Base-by-base conservation (phyloP, 1,140 invertebrate genomes). In the Apocrypta bakeri region DNA sequence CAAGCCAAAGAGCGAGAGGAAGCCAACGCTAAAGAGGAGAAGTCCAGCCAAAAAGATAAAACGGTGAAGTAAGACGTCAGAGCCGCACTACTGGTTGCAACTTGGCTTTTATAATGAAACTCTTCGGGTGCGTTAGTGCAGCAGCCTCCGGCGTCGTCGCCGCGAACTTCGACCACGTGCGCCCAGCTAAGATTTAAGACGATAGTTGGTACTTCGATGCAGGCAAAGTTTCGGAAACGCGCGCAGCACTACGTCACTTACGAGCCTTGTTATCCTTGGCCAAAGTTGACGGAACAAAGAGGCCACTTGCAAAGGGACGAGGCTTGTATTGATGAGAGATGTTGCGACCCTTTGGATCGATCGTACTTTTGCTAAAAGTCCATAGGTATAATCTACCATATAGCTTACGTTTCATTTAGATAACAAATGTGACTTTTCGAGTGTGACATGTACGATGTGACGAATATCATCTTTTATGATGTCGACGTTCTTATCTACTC, bases 31-130 rank as follows among this genome's bases (percentile, higher is more conserved):
- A 29, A 29, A 56, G 48, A 56, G 48, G 17, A 56, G 48, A 56
- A 56, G 21, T 56, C 48, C 17, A 17, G 48, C 17, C 21, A 56
- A 56, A 56, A 21, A 69, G 68, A 69, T 31, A 69, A 69, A 33
- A 69, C 17, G 31, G 21, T 8, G 72, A 85, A 86, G 81, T 74
- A 77, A 84, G 74, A 77, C 1, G 25, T 11, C 24, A 25, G 63
- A 24, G 11, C 24, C 12, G 27, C 24, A 66, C 24, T 61, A 80
- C 27, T 79, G 77, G 83, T 77, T 81, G 76, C 83, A 88, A 88
- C 86, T 88, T 86, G 86, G 88, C 87, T 88, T 87, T 86, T 87
- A 86, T 87, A 88, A 88, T 86, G 86, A 87, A 88, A 88, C 85
- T 89, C 88, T 86, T 84, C 73, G 79, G 40, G 76, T 81, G 71